Percentiles rank a stretch among this genome's conserved stretches.
Evolutionary conservation across 2,888 invertebrate species (phyloP).

Genomic region (Toxonevra muliebris): DNA sequence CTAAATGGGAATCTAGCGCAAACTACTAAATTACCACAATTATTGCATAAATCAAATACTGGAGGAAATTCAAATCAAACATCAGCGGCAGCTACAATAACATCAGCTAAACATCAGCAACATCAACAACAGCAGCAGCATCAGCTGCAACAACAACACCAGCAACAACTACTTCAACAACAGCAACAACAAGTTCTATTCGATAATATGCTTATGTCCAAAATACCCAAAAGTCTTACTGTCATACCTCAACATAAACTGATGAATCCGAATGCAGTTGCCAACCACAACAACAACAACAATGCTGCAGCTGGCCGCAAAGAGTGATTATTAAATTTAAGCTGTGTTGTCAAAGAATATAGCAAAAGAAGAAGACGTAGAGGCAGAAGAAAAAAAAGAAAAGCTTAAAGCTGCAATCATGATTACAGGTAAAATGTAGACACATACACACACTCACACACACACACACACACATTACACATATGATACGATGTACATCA

Average conservation of each 20-base stretch:
- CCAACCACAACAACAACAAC: slow-evolving; percentile 3
- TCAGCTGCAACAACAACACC: slow-evolving; percentile 50
- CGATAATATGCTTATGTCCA: slow-evolving; percentile 71
- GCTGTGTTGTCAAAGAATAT: neutral
- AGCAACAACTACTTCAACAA: slow-evolving; percentile 44
- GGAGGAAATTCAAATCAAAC: neutral
- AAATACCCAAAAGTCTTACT: slow-evolving; percentile 82
- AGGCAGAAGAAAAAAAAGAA: slow-evolving; percentile 18
- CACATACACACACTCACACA: neutral
- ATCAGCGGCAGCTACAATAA: slow-evolving; percentile 42
- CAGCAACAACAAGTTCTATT: slow-evolving; percentile 53
- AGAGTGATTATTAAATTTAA: slow-evolving; percentile 37
- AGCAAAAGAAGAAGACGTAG: slow-evolving; percentile 13
- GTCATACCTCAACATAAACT: slow-evolving; percentile 75
- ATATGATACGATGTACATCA: neutral
- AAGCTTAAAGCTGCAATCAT: neutral
- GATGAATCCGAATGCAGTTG: slow-evolving; percentile 40
- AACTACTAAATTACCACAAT: slow-evolving; percentile 40
- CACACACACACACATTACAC: neutral
- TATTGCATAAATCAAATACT: slow-evolving; percentile 38
- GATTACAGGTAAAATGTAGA: too few relatives aligned
- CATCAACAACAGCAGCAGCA: slow-evolving; percentile 38
- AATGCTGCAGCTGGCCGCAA: slow-evolving; percentile 29
- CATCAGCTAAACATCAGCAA: slow-evolving; percentile 47
- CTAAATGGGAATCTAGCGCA: slow-evolving; percentile 50